Percentiles rank a stretch among this genome's conserved stretches.
These are phyloP conservation scores for Orussus abietinus DNA, from an alignment of 1,140 invertebrate species.

Conservation along the genomic window DNA sequence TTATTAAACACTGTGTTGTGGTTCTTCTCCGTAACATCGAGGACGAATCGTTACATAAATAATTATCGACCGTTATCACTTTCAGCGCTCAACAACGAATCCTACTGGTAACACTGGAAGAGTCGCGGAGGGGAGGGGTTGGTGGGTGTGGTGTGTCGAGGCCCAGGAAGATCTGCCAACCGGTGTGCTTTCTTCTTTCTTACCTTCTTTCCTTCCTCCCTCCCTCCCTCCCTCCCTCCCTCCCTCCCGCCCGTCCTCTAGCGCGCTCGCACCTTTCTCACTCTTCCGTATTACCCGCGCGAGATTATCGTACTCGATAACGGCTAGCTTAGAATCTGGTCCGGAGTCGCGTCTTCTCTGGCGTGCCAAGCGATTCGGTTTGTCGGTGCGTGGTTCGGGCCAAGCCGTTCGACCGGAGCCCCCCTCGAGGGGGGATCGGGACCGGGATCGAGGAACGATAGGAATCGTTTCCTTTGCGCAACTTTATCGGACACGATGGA, in stretches of 20 bases:
- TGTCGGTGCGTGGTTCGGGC: too few relatives aligned
- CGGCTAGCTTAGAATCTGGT: not conserved
- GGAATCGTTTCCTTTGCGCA: too few relatives aligned
- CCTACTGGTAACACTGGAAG: constrained; percentile 50
- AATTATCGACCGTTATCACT: constrained; percentile 52
- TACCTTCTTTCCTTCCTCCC: constrained; percentile 11
- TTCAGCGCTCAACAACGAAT: constrained; percentile 50
- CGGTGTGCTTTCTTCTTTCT: constrained; percentile 15
- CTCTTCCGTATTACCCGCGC: too few relatives aligned
- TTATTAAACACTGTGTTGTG: too few relatives aligned
- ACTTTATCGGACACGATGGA: too few relatives aligned
- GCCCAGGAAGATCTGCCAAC: constrained; percentile 4
- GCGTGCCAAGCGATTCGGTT: constrained; percentile 8
- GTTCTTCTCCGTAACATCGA: constrained; percentile 51
- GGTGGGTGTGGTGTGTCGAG: constrained; percentile 1
- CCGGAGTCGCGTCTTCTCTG: constrained; percentile 18
- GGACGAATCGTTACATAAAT: constrained; percentile 53
- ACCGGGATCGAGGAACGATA: too few relatives aligned
- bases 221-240: constrained; percentile 9
- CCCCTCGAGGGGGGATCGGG: too few relatives aligned
- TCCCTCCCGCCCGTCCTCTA: not conserved
- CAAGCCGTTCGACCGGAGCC: too few relatives aligned
- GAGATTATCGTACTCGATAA: not conserved
- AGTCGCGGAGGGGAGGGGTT: constrained; percentile 20
- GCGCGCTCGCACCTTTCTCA: constrained; percentile 3